phyloP scores from a whole-genome alignment of 2,888 invertebrate genomes.

The Copidosoma aretas region DNA sequence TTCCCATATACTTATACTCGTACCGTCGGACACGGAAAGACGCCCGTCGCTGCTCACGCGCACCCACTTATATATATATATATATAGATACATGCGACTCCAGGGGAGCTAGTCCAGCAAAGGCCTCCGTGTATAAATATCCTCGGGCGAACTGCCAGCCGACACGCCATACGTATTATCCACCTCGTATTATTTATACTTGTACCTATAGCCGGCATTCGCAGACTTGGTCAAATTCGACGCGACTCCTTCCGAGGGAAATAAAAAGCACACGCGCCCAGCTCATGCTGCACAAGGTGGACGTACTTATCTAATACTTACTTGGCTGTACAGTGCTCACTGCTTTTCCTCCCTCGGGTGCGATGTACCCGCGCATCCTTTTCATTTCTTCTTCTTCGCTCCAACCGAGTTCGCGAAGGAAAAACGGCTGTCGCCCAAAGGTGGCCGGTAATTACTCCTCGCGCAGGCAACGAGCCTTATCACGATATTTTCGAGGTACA shows the following conservation, averaged over 20 bases:
- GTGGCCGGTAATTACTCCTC: no score
- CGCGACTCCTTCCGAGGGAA: constrained; percentile 34
- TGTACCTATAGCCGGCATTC: constrained; percentile 8
- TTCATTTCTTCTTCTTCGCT: constrained; percentile 1
- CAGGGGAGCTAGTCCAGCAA: not conserved
- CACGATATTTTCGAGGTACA: no score
- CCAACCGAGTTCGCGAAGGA: no score
- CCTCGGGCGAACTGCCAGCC: constrained; percentile 57
- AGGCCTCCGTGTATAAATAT: constrained; percentile 37
- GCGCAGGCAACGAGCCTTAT: no score
- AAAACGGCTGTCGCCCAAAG: no score
- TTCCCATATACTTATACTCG: no score
- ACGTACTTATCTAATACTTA: no score
- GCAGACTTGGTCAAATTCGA: constrained; percentile 33
- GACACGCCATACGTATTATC: constrained; percentile 50
- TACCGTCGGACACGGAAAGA: constrained; percentile 29
- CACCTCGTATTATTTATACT: no score
- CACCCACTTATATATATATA: no score
- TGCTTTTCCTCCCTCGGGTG: constrained; percentile 51
- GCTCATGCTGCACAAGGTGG: no score
- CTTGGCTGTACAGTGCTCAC: constrained; percentile 38
- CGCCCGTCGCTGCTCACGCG: constrained; percentile 22
- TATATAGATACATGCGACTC: not conserved
- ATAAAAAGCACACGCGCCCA: constrained; percentile 48
- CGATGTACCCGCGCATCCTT: constrained; percentile 53